Evolutionary conservation across 2,113 vertebrate species (phyloP).

Genomic region (Mirza zaza): DNA sequence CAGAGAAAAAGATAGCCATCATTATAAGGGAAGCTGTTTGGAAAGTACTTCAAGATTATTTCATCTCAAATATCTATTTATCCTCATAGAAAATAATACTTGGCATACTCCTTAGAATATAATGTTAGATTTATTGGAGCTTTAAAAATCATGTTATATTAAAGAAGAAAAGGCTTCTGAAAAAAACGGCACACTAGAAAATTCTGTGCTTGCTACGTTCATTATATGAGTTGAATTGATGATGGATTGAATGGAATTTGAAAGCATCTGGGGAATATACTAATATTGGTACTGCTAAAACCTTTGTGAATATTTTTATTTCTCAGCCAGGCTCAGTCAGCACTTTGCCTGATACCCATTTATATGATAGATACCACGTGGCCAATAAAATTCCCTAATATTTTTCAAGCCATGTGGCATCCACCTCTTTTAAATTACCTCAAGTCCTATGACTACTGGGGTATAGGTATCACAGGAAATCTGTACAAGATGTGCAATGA

Average conservation of each 20-base stretch:
- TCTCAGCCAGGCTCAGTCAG: neutral
- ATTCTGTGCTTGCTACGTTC: neutral
- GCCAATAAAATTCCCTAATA: conserved; percentile 17
- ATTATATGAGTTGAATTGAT: neutral
- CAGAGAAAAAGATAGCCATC: neutral
- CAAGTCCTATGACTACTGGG: neutral
- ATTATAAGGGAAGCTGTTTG: neutral
- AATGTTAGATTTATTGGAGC: neutral
- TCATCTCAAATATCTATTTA: neutral
- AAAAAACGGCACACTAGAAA: neutral
- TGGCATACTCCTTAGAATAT: neutral
- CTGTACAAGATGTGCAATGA: neutral
- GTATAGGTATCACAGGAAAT: neutral
- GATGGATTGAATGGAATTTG: neutral
- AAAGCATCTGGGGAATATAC: conserved; percentile 38
- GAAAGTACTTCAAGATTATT: conserved; percentile 8
- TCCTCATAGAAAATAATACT: neutral
- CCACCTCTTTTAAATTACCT: conserved; percentile 10
- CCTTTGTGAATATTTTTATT: conserved; percentile 18
- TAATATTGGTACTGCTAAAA: conserved; percentile 1
- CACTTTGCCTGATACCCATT: neutral
- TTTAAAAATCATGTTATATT: neutral
- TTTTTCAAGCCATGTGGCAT: conserved; percentile 32
- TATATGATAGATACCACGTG: neutral
- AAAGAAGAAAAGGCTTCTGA: neutral